Conservation (phyloP, 2,113 vertebrate species). For the Pygoscelis antarcticus region DNA sequence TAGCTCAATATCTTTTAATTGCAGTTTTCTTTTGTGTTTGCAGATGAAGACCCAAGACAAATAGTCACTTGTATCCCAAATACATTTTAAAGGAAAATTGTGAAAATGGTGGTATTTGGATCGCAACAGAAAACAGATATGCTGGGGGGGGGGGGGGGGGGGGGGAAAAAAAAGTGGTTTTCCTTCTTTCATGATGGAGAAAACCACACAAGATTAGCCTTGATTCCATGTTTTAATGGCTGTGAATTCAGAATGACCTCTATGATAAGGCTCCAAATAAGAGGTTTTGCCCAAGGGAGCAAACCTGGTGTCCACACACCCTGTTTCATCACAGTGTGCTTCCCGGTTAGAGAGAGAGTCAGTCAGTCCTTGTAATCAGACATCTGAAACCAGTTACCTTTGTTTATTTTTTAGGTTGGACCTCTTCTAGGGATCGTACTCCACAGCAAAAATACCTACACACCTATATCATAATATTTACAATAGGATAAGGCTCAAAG, state of each 20-base stretch:
- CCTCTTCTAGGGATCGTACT: neutral
- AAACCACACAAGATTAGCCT: neutral
- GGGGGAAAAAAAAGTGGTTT: neutral
- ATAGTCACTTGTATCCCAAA: neutral
- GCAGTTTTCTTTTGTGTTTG: neutral
- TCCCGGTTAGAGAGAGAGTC: neutral
- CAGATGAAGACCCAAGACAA: neutral
- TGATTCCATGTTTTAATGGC: neutral
- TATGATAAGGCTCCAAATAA: neutral
- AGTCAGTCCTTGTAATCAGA: neutral
- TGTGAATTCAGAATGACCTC: neutral
- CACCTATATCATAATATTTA: slow-evolving; percentile 29
- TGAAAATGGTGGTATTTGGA: neutral
- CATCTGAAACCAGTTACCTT: slow-evolving; percentile 44
- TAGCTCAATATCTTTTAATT: neutral
- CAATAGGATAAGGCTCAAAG: neutral
- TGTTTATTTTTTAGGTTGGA: slow-evolving; percentile 50
- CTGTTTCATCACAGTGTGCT: neutral
- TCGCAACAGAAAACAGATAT: neutral
- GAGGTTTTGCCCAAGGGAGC: neutral
- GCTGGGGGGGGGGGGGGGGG: no score
- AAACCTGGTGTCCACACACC: neutral
- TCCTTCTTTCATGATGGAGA: neutral
- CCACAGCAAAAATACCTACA: neutral
- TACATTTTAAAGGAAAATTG: neutral